Base-by-base conservation (phyloP, 1,140 invertebrate genomes). In the Drosophila orosa region DNA sequence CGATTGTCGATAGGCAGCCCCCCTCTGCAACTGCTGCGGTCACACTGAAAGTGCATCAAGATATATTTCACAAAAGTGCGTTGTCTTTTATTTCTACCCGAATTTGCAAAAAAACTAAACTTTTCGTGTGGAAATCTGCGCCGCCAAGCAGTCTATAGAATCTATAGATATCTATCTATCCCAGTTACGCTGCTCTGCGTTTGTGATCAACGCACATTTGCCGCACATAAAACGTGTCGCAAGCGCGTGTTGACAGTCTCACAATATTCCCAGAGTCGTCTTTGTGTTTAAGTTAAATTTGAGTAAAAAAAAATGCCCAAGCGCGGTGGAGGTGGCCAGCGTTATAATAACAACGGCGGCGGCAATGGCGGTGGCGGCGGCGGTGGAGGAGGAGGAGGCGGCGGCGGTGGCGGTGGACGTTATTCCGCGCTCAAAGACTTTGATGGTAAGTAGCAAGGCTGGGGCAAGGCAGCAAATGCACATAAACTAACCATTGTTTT, bases 391-490 rank as follows among this genome's bases (percentile, higher is more conserved):
- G 44, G 45, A 1, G 44, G 40, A 6, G 54, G 65, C 19, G 80
- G 65, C 19, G 80, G 65, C 25, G 62, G 73, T 6, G 69, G 75
- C 35, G 83, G 39, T 10, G 40, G 77, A 24, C 90, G 86, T 50
- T 90, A 75, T 40, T 68, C 72, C 15, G 57, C 83, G 10, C 62
- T 90, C 2, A 90, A 90, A 55, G 80, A 82, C 47, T 78, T 58
- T 25, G 84, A 84, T 54, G 84, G 87, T 90, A 31, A 71, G 85
- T 71, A 27, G 15, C n/a, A n/a, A n/a, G n/a, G n/a, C n/a, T n/a
- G n/a, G n/a, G n/a, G n/a, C n/a, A n/a, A 47, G 8, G 22, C 39
- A 12, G 39, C 19, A 8, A 25, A 45, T 24, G 42, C 19, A 15
- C 13, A 4, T 42, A 6, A 8, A 54, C 15, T 57, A 22, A 61